Evolutionary conservation across 1,140 invertebrate species (phyloP).

Genomic region (Pogonomyrmex barbatus): DNA sequence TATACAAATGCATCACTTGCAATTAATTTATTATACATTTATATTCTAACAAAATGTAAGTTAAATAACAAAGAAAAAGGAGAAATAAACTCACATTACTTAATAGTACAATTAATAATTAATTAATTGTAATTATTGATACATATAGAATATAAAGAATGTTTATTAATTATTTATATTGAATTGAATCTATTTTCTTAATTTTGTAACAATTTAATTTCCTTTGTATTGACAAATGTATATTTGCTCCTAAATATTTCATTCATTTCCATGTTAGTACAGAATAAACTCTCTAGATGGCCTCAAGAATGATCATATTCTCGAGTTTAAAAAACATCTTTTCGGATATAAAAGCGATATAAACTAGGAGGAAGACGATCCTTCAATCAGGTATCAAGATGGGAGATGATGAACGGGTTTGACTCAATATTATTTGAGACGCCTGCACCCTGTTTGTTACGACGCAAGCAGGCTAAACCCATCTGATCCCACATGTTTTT

Average conservation of each 20-base stretch:
- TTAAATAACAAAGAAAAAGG: not conserved
- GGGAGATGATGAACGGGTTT: slow-evolving; percentile 82
- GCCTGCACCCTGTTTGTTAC: slow-evolving; percentile 82
- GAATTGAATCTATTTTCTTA: not conserved
- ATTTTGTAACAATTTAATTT: slow-evolving; percentile 26
- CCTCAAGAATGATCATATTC: slow-evolving; percentile 48
- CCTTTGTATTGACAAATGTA: not conserved
- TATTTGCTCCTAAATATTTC: not conserved
- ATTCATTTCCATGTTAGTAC: slow-evolving; percentile 14
- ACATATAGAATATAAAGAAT: slow-evolving; percentile 26
- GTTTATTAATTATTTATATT: not conserved
- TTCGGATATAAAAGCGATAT: slow-evolving; percentile 37
- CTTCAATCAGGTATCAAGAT: slow-evolving; percentile 80
- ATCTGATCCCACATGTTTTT: slow-evolving; percentile 80
- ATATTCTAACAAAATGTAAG: not conserved
- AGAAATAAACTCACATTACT: not conserved
- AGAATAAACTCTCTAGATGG: slow-evolving; percentile 64
- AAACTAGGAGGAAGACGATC: slow-evolving; percentile 62
- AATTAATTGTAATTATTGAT: not conserved
- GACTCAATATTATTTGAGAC: slow-evolving; percentile 79
- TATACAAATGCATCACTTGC: not conserved
- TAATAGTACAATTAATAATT: not conserved
- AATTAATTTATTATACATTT: not conserved
- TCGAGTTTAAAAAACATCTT: slow-evolving; percentile 47
- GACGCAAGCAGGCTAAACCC: slow-evolving; percentile 80